Conservation (phyloP, 2,888 invertebrate genomes). For the Liodrosophila aerea region DNA sequence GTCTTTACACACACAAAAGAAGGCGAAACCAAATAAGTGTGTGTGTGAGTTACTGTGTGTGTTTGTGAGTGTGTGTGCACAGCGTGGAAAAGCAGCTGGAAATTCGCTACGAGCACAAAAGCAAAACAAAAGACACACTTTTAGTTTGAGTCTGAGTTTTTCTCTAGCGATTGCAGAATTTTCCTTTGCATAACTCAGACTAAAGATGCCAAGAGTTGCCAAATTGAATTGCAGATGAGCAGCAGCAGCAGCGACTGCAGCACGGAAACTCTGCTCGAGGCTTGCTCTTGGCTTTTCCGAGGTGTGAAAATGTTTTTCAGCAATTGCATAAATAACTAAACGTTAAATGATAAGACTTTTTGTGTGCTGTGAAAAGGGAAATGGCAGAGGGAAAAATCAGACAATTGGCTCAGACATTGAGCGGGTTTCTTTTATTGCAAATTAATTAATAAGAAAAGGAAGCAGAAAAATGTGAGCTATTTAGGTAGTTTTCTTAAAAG, state of each 20-base stretch:
- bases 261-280: conserved; percentile 2
- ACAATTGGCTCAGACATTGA: too few species aligned
- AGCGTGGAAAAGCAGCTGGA: conserved; percentile 46
- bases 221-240: conserved; percentile 39
- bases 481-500: too few species aligned
- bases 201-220: conserved; percentile 31
- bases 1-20: conserved; percentile 63
- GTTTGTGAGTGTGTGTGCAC: conserved; percentile 20
- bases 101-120: conserved; percentile 35
- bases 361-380: too few species aligned
- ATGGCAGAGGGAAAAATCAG: too few species aligned
- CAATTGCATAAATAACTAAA: conserved; percentile 18
- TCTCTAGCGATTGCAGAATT: conserved; percentile 44
- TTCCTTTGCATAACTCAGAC: conserved; percentile 45
- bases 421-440: too few species aligned
- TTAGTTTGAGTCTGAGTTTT: background rate
- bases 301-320: conserved; percentile 29
- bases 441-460: too few species aligned
- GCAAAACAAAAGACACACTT: conserved; percentile 18
- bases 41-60: background rate
- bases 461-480: too few species aligned
- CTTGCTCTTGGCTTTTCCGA: background rate
- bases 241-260: background rate
- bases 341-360: conserved; percentile 3
- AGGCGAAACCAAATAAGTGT: conserved; percentile 55